Conservation (phyloP, 1,140 invertebrate species). For the silkworm (Bombyx mori) region ASM3026992v2 NC_085128.1:16702001-16702500, state of each 20-base stretch:
- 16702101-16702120: conserved; percentile 9
- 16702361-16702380: conserved; percentile 22
- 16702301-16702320: conserved; percentile 24
- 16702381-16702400: conserved; percentile 16
- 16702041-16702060: conserved; percentile 31
- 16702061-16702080: conserved; percentile 25
- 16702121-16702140: conserved; percentile 31
- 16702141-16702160: conserved; percentile 31
- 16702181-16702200: conserved; percentile 32
- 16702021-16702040: conserved; percentile 29
- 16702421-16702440: conserved; percentile 24
- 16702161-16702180: conserved; percentile 24
- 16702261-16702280: conserved; percentile 28
- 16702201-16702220: conserved; percentile 35
- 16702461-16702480: no score
- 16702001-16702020: conserved; percentile 45
- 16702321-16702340: conserved; percentile 19
- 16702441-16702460: no score
- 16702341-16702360: conserved; percentile 29
- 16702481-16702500: no score
- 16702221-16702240: conserved; percentile 32
- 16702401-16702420: conserved; percentile 24
- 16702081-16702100: conserved; percentile 27
- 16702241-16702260: conserved; percentile 25
- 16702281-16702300: conserved; percentile 26